Base-by-base conservation (phyloP, 2,113 vertebrate genomes). In the Spheniscus mendiculus region DNA sequence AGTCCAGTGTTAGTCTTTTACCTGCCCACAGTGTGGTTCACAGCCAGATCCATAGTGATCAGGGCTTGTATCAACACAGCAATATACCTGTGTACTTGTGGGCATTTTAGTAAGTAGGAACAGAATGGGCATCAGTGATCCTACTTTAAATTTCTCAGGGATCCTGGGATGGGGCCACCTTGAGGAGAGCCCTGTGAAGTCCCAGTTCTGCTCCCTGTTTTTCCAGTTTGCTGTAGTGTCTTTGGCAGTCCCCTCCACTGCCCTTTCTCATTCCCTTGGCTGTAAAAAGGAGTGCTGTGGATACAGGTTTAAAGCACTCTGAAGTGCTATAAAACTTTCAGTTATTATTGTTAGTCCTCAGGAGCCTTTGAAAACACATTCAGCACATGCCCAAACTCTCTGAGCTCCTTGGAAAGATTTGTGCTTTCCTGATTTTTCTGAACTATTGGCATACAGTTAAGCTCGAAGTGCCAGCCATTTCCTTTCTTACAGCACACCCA, bases 341-440 rank as follows among this genome's bases (percentile, higher is more conserved):
- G 50, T 50, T 86, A 42, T 61, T 90, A 66, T 86, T 95, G 62
- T 83, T 95, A 67, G 40, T 91, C 26, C n/a, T 66, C 50, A 78
- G 72, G 38, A 92, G 38, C 66, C 67, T 95, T 95, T 63, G 50
- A 73, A 93, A 95, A 94, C 10, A 32, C 18, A 45, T 73, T 88
- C 62, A 83, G 29, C 63, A 62, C 38, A 58, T 90, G 62, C 44
- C 20, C 40, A 83, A 3, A 83, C 36, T 91, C 49, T 80, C 88
- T 62, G 61, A 79, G 53, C 25, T 56, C 21, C 52, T 72, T 87
- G 66, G 66, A 90, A 96, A 90, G 66, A 62, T 77, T 80, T 86
- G 27, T 93, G 86, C 62, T 95, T 92, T 79, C 65, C 21, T 84
- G n/a, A 36, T 84, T 90, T 95, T 92, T 79, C 4, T 9, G 70